phyloP scores from a whole-genome alignment of 1,140 invertebrate species.

The Bombus vancouverensis region DNA sequence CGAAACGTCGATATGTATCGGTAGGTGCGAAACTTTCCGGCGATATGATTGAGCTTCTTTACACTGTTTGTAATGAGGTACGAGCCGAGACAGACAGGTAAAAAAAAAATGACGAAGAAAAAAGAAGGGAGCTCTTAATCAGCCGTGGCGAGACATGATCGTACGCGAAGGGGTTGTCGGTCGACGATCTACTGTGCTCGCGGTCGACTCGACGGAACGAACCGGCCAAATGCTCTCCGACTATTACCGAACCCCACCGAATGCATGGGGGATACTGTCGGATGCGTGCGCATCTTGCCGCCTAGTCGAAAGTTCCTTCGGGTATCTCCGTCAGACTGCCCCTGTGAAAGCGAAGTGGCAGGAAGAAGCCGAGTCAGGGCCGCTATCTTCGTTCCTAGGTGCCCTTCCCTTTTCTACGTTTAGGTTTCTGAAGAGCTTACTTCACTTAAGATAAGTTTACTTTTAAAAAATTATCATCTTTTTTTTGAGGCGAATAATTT shows the following conservation, averaged over 20 bases:
- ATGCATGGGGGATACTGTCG: constrained; percentile 9
- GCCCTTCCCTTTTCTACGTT: not conserved
- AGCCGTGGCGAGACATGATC: constrained; percentile 24
- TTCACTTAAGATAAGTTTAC: no score
- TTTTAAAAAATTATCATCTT: not conserved
- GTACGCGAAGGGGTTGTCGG: constrained; percentile 58
- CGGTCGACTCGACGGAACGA: constrained; percentile 40
- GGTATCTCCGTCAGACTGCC: not conserved
- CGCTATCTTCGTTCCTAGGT: not conserved
- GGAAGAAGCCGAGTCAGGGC: not conserved
- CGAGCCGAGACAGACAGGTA: not conserved
- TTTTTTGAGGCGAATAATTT: not conserved
- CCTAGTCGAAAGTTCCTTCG: constrained; percentile 39
- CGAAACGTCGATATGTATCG: constrained; percentile 42
- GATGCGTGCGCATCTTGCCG: constrained; percentile 41
- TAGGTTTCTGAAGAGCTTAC: not conserved
- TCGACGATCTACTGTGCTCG: constrained; percentile 55
- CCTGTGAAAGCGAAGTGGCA: not conserved
- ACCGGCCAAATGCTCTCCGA: constrained; percentile 29
- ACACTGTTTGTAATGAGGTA: not conserved
- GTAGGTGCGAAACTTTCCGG: not conserved
- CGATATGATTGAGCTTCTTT: not conserved
- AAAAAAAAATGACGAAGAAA: constrained; percentile 5
- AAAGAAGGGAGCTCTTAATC: not conserved
- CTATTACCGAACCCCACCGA: constrained; percentile 38